Conservation (phyloP, 2,888 invertebrate genomes). For the Sminthurinus aureus region DNA sequence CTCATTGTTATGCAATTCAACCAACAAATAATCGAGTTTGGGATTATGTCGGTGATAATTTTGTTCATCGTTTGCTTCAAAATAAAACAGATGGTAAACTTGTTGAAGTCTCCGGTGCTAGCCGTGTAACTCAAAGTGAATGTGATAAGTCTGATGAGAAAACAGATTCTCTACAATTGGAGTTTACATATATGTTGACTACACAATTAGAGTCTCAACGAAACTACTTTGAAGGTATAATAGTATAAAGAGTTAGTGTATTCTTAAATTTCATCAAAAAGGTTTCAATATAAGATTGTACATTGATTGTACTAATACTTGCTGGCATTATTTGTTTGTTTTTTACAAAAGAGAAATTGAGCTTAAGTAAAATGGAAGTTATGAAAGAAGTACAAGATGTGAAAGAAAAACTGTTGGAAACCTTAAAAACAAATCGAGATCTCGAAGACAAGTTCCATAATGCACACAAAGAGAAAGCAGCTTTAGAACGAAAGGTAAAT, state of each 20-base stretch:
- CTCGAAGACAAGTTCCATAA: conserved; percentile 19
- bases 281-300: no score
- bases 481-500: conserved; percentile 53
- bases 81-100: conserved; percentile 97
- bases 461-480: conserved; percentile 44
- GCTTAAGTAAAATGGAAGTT: conserved; percentile 63
- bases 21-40: conserved; percentile 96
- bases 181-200: conserved; percentile 95
- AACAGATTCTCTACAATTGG: conserved; percentile 91
- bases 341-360: conserved; percentile 78
- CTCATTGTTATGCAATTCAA: conserved; percentile 97
- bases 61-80: conserved; percentile 93
- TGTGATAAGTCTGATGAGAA: conserved; percentile 70
- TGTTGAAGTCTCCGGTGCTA: conserved; percentile 71
- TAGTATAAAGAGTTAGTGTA: no score
- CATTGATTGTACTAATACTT: no score
- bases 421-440: conserved; percentile 33
- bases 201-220: conserved; percentile 95
- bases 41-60: conserved; percentile 99
- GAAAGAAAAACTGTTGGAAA: conserved; percentile 26
- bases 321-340: no score
- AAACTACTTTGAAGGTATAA: conserved; percentile 89
- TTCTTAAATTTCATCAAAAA: no score
- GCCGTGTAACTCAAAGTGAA: conserved; percentile 66
- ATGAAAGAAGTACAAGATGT: conserved; percentile 37